These are phyloP conservation scores for Pasiphila rectangulata DNA, from an alignment of 2,888 invertebrate species.

Conservation along the genomic window DNA sequence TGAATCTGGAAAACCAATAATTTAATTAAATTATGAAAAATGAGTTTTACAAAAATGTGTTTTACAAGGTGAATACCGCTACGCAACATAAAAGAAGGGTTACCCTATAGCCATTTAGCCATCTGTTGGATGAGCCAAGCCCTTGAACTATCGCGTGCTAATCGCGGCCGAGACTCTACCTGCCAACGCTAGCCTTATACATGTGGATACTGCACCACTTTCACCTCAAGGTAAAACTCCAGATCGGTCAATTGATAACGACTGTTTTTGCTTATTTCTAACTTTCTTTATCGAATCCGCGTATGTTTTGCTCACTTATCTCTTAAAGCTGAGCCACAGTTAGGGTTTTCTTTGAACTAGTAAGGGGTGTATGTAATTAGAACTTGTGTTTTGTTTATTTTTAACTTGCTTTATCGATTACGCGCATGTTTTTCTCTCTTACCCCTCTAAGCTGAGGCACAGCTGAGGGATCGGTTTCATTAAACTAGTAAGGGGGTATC, in stretches of 20 bases:
- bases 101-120: constrained; percentile 23
- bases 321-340: no score
- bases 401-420: constrained; percentile 16
- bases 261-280: no score
- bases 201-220: constrained; percentile 35
- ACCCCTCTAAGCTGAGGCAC: no score
- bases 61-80: constrained; percentile 26
- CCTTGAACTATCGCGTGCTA: constrained; percentile 74
- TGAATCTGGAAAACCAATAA: no score
- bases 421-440: background rate
- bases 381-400: no score
- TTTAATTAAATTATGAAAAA: no score
- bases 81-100: constrained; percentile 40
- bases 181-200: constrained; percentile 22
- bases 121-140: constrained; percentile 37
- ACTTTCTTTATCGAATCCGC: constrained; percentile 14
- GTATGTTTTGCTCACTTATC: background rate
- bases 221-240: constrained; percentile 34
- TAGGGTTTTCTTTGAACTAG: no score
- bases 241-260: constrained; percentile 30
- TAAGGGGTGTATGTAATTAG: no score
- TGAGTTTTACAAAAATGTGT: no score
- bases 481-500: no score
- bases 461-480: no score
- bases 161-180: constrained; percentile 41